Base-by-base conservation (phyloP, 2,888 invertebrate genomes). In the Drosophila fulvimacula region DNA sequence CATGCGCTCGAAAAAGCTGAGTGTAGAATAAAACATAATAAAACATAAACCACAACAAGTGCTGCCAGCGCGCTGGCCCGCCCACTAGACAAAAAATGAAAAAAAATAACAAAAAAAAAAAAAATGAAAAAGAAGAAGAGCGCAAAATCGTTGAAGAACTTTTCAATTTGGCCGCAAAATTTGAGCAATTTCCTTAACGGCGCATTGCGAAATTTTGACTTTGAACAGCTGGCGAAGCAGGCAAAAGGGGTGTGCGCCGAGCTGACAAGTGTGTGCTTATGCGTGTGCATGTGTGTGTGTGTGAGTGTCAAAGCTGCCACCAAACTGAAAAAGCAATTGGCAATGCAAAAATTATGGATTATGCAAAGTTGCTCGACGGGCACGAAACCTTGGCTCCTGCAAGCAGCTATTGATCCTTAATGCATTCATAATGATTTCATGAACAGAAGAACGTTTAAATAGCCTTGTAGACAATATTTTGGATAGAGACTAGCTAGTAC, bases 151-250 rank as follows among this genome's bases (percentile, higher is more conserved):
- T 42, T 64, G 49, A 69, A 79, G 63, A 85, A 86, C 76, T 85
- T 86, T 86, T 81, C 84, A 81, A 79, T 86, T 85, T 82, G 76
- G 70, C 65, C 68, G 65, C 81, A 63, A 77, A 80, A 81, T 86
- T 83, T 81, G 78, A 67, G 64, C 72, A 74, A 80, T 83, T 81
- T 83, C 64, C 79, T 72, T 64, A 66, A 51, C 42, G 48, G 68
- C 58, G 30, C 52, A 48, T 42, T 48, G 41, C 49, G 41, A 42
- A 42, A 69, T 59, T 73, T 69, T 65, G 44, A 15, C 32, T 57
- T 38, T 21, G 24, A 52, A 53, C 41, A 71, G 38, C 34, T n/a
- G 39, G 21, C 17, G 6, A 19, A 17, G 19, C 9, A n/a, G 9
- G 17, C 17, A 30, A 27, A 3, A 19, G 19, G 17, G 13, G 5